A percentile compares a stretch with the other conserved stretches of the same genome.
Conservation (phyloP, 2,888 invertebrate species). For the Folsomia candida region DNA sequence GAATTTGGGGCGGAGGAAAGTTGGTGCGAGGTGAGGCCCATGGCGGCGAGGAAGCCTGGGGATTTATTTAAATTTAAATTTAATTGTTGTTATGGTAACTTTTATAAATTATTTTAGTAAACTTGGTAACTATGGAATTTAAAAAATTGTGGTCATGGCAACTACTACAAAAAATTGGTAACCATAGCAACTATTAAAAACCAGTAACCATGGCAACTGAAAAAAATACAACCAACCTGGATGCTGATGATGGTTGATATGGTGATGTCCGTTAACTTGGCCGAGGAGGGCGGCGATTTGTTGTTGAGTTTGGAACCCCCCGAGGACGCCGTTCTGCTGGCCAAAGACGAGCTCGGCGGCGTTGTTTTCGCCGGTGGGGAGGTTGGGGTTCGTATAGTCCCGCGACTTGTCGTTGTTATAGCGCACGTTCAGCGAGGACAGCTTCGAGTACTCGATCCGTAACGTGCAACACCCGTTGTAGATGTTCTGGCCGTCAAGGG, state of each 20-base stretch:
- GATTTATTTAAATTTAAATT: slow-evolving; percentile 20
- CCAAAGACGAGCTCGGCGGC: slow-evolving; percentile 53
- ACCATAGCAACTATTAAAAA: too few relatives aligned
- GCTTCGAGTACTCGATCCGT: slow-evolving; percentile 98
- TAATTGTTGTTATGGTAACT: slow-evolving; percentile 52
- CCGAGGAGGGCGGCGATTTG: slow-evolving; percentile 18
- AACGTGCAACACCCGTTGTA: slow-evolving; percentile 99
- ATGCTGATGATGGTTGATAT: too few relatives aligned
- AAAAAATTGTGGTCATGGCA: too few relatives aligned
- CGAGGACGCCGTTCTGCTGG: background rate
- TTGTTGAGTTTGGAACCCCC: background rate
- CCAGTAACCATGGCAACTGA: slow-evolving; percentile 57
- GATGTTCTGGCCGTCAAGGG: slow-evolving; percentile 97
- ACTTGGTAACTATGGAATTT: too few relatives aligned
- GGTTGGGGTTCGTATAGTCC: slow-evolving; percentile 97
- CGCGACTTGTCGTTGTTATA: slow-evolving; percentile 99
- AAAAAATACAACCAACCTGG: too few relatives aligned
- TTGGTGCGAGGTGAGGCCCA: too few relatives aligned
- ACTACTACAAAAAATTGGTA: too few relatives aligned
- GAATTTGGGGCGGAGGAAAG: too few relatives aligned
- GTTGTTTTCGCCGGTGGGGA: slow-evolving; percentile 85
- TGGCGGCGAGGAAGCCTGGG: slow-evolving; percentile 17
- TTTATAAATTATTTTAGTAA: too few relatives aligned
- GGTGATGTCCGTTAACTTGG: slow-evolving; percentile 11
- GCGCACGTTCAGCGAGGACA: slow-evolving; percentile 96